These are phyloP conservation scores for Nymphalis urticae DNA, from an alignment of 2,888 invertebrate genomes.

Conservation along the genomic window DNA sequence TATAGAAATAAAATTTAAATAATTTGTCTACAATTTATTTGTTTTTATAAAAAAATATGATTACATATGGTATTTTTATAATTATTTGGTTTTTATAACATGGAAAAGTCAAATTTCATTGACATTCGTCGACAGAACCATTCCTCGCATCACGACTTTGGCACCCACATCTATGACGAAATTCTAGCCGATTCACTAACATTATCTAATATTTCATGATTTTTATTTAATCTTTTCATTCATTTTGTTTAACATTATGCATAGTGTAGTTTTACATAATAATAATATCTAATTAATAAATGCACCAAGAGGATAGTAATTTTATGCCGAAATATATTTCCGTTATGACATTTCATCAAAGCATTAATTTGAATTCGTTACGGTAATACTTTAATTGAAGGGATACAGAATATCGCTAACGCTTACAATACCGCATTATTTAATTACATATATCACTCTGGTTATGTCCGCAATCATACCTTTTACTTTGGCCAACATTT, in stretches of 20 bases:
- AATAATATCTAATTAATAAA: slow-evolving; percentile 41
- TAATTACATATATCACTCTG: not conserved
- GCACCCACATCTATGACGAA: slow-evolving; percentile 58
- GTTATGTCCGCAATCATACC: too few relatives aligned
- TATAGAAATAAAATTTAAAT: slow-evolving; percentile 18
- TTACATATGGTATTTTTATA: slow-evolving; percentile 40
- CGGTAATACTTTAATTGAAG: not conserved
- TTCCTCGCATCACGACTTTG: slow-evolving; percentile 56
- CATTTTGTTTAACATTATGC: slow-evolving; percentile 7
- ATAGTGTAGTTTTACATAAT: slow-evolving; percentile 21
- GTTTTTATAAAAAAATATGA: slow-evolving; percentile 46
- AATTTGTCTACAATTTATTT: slow-evolving; percentile 31
- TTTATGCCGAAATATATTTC: not conserved
- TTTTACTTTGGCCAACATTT: too few relatives aligned
- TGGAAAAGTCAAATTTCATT: slow-evolving; percentile 33
- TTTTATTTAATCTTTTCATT: slow-evolving; percentile 18
- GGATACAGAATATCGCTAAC: not conserved
- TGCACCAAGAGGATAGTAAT: slow-evolving; percentile 42
- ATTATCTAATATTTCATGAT: slow-evolving; percentile 24
- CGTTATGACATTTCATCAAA: not conserved
- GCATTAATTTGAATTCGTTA: not conserved
- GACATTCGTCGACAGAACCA: slow-evolving; percentile 29
- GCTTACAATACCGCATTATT: not conserved
- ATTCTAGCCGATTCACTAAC: slow-evolving; percentile 27
- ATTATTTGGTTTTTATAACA: slow-evolving; percentile 32